A percentile compares a stretch with the other conserved stretches of the same genome.
Conservation (phyloP, 1,140 invertebrate genomes). For the Cardiocondyla obscurior region DNA sequence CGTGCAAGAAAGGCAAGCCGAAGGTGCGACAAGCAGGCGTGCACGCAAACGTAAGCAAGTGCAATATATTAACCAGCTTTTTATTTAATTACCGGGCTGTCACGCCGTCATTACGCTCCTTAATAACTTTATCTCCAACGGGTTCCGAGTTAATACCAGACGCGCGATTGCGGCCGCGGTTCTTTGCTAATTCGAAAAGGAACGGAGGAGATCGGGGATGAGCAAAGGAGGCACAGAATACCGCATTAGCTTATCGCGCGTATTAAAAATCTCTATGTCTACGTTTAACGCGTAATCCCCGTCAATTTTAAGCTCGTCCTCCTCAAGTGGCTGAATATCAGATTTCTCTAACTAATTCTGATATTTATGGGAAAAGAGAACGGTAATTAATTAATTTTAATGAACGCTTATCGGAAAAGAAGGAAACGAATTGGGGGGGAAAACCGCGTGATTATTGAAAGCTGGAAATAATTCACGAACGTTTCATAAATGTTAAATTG, state of each 20-base stretch:
- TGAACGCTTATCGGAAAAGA: not conserved
- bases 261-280: not conserved
- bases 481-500: not conserved
- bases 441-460: not conserved
- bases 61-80: constrained; percentile 59
- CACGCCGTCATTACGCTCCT: constrained; percentile 53
- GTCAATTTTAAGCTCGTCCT: not conserved
- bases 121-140: constrained; percentile 59
- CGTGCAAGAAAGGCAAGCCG: constrained; percentile 24
- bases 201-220: not conserved
- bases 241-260: not conserved
- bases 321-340: not conserved
- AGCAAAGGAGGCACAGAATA: not conserved
- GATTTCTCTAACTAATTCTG: not conserved
- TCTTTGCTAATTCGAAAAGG: constrained; percentile 11
- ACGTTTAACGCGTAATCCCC: not conserved
- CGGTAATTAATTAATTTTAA: not conserved
- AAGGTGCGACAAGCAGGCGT: constrained; percentile 21
- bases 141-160: constrained; percentile 39
- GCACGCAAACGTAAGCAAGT: constrained; percentile 31
- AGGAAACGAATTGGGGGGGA: not conserved
- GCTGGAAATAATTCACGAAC: not conserved
- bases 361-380: not conserved
- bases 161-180: constrained; percentile 14
- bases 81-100: constrained; percentile 59